Conservation (phyloP, 2,888 invertebrate species). For the Tenthredo amoena region DNA sequence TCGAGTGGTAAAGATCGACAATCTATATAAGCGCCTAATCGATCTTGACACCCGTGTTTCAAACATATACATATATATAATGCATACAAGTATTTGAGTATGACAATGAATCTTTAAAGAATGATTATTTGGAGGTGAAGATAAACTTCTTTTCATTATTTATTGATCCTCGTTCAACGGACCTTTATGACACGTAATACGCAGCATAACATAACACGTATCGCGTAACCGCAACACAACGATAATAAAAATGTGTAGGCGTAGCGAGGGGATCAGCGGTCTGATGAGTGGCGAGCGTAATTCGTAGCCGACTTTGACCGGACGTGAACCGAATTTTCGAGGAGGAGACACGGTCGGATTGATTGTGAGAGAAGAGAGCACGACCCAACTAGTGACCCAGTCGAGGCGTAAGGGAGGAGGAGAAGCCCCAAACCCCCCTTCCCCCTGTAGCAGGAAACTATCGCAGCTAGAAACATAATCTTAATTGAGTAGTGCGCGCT, state of each 20-base stretch:
- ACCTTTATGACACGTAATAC: background rate
- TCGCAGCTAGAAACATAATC: slow-evolving; percentile 46
- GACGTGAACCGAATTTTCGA: slow-evolving; percentile 52
- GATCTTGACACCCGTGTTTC: slow-evolving; percentile 5
- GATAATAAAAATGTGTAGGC: slow-evolving; percentile 4
- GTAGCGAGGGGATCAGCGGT: slow-evolving; percentile 34
- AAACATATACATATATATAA: background rate
- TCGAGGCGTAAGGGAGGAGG: background rate
- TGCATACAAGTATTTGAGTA: background rate
- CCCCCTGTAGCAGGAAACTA: slow-evolving; percentile 47
- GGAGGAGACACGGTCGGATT: background rate
- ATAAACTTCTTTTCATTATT: background rate
- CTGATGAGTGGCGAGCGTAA: slow-evolving; percentile 40
- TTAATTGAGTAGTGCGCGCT: slow-evolving; percentile 46
- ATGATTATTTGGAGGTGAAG: background rate
- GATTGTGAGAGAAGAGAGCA: background rate
- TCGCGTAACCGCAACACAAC: background rate
- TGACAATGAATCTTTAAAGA: background rate
- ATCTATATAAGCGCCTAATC: background rate
- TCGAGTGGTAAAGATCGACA: slow-evolving; percentile 6
- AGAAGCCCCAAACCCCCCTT: slow-evolving; percentile 36
- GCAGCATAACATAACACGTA: slow-evolving; percentile 2
- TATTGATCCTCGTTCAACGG: slow-evolving; percentile 23
- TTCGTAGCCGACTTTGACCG: slow-evolving; percentile 45
- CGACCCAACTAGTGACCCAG: slow-evolving; percentile 18